Evolutionary conservation across 2,797 vertebrate genomes (phyloP), one percentile per base, ranked within the genome.

Genomic region (Enteromius thamalakanensis): DNA sequence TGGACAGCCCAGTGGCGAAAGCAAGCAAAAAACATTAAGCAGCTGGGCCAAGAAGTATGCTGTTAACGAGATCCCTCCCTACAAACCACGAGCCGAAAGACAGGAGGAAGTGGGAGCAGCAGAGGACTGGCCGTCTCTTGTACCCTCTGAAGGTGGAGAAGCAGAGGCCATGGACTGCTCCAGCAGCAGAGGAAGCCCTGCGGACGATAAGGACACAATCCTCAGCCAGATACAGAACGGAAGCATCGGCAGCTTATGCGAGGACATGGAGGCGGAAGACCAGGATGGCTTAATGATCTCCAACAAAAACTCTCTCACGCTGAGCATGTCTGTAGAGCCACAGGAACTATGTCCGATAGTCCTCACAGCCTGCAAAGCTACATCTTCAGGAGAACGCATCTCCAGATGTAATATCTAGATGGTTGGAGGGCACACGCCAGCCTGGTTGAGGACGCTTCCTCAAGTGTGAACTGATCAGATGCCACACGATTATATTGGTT

Each of bases 51-150:
- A 93, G 84, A 97, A 96, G 86, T 99, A 96, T 0, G 91, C 95
- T 0, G 96, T 98, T 53, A 92, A 92, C 0, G 96, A 98, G 91
- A 99, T 99, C 88, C 97, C 98, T 1, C 96, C 97, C 72, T 99
- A 96, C 93, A 94, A 90, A 37, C 91, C 92, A 29, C 94, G 91
- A 91, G 82, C 88, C 79, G 93, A 91, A 88, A 93, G 90, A 76
- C 95, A 95, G 93, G 67, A 71, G 7, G 90, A 88, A 26, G 86
- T 87, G 0, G 80, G 23, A n/a, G 84, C 87, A 1, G 88, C 84
- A 45, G 90, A 93, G 77, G 90, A 89, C 88, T 91, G 91, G 89
- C 92, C 91, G 87, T 89, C 87, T 37, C 86, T 88, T 81, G 72
- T 67, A 2, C 62, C 82, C 62, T 89, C 90, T 74, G 76, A 81